Evolutionary conservation across 2,888 invertebrate genomes (phyloP), one percentile per base, ranked within the genome.

Genomic region (Chaitophorus viminalis): DNA sequence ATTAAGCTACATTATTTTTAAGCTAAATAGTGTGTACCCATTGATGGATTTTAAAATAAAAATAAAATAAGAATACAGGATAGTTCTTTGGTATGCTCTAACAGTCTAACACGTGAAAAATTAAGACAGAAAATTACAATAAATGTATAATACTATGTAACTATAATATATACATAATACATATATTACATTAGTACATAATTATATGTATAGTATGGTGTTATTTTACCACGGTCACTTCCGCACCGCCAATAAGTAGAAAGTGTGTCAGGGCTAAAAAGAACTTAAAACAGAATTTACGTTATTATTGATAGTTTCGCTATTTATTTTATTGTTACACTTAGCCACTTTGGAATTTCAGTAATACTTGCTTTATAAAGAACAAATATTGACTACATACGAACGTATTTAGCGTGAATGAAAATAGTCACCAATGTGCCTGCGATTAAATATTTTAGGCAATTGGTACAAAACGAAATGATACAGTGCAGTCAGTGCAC

Each of bases 231-330:
- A 79, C 54, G 78, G 78, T 72, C 54, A 72, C 79, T 86, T 86
- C 68, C 54, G 77, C 14, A 18, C 72, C 6, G 36, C 36, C 72
- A 86, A 79, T 72, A 29, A 72, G 36, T 74, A 79, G 78, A 86
- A 86, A 86, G 79, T 74, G 72, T 86, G 86, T 86, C 86, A 86
- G 86, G 86, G 86, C 52, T 78, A 72, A 72, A 54, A 85, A 77
- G 31, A 84, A 70, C 86, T 79, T 54, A 72, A 79, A 78, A 86
- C 52, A 36, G 36, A 18, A 84, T 86, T 86, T 72, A 86, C 54
- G 79, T 79, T 29, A 79, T 78, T 78, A 72, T 52, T 54, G 52
- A 72, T 86, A 29, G 36, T 86, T 78, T 79, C 36, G 3, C 18
- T 79, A 72, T 68, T 77, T 72, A 72, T 39, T 8, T n/a, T 74